Base-by-base conservation (phyloP, 2,888 invertebrate genomes). In the Cheilosia impressa region DNA sequence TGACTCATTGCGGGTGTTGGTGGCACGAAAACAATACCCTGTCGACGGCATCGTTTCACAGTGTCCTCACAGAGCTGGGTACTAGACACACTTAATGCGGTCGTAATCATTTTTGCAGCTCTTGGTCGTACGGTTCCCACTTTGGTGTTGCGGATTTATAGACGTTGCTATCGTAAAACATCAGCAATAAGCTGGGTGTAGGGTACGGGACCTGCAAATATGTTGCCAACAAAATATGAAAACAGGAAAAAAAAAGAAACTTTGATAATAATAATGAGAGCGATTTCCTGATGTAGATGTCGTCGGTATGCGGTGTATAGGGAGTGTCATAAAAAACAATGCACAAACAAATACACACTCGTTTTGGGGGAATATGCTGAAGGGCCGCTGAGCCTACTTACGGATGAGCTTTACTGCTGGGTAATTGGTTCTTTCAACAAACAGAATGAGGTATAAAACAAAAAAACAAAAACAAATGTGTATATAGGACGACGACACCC, bases 91-190 rank as follows among this genome's bases (percentile, higher is more conserved):
- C 19, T 58, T 38, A 58, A 58, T 58, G 58, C 19, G 58, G 58
- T 58, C 58, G 38, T 58, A 58, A 58, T 58, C 34, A 34, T 22
- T 58, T 58, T 58, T 38, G 57, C 27, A 41, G 38, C 57, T 58
- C 22, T 38, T 58, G 57, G 57, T 57, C 57, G 34, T 57, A 17
- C 9, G 57, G 27, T 19, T 58, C 22, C 38, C 57, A 41, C 58
- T 38, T 58, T 19, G 22, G 38, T 38, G 41, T n/a, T n/a, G 58
- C 38, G 58, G 58, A 58, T 58, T 58, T 58, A 58, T 58, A 22
- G 58, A 58, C 58, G 34, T 34, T 57, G 17, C 3, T 57, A 57
- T 57, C 38, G 38, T 58, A 58, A 58, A 38, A 58, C 58, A 38
- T 58, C 38, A 58, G 10, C 19, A 52, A 58, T 58, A 38, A 58